Evolutionary conservation across 2,113 vertebrate genomes (phyloP).

Genomic region (Silurus asotus): DNA sequence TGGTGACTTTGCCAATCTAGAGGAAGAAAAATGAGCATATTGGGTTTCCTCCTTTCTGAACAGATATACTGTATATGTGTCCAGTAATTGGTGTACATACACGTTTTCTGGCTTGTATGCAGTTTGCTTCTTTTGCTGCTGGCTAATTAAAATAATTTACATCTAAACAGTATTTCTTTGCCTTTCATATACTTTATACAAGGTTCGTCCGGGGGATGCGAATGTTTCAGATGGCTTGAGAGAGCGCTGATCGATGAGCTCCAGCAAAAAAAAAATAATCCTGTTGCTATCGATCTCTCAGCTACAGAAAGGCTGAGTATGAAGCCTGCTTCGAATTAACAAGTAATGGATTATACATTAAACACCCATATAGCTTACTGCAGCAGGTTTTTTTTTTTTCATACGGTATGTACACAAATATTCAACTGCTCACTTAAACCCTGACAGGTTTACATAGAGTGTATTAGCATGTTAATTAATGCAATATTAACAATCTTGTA

Average conservation of each 20-base stretch:
- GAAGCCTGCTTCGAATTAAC: conserved; percentile 49
- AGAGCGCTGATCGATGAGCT: conserved; percentile 47
- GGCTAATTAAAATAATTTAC: conserved; percentile 38
- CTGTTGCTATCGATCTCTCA: conserved; percentile 48
- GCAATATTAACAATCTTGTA: not conserved
- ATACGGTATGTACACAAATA: not conserved
- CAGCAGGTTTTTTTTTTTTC: not conserved
- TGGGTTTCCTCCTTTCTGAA: not conserved
- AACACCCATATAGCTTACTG: not conserved
- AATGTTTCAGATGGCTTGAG: conserved; percentile 47
- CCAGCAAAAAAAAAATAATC: conserved; percentile 53
- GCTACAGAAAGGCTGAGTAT: conserved; percentile 47
- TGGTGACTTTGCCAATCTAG: not conserved
- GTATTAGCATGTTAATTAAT: not conserved
- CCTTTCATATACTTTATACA: conserved; percentile 23
- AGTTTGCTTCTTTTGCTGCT: conserved; percentile 29
- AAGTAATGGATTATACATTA: conserved; percentile 22
- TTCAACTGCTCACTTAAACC: not conserved
- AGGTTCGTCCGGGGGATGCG: conserved; percentile 20
- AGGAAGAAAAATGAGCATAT: not conserved
- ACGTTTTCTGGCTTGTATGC: conserved; percentile 19
- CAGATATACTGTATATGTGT: not conserved
- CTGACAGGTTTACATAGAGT: not conserved
- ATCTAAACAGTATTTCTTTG: conserved; percentile 17
- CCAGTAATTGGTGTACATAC: not conserved